Evolutionary conservation across 1,140 invertebrate species (phyloP).

Genomic region (Brachionus calyciflorus): DNA sequence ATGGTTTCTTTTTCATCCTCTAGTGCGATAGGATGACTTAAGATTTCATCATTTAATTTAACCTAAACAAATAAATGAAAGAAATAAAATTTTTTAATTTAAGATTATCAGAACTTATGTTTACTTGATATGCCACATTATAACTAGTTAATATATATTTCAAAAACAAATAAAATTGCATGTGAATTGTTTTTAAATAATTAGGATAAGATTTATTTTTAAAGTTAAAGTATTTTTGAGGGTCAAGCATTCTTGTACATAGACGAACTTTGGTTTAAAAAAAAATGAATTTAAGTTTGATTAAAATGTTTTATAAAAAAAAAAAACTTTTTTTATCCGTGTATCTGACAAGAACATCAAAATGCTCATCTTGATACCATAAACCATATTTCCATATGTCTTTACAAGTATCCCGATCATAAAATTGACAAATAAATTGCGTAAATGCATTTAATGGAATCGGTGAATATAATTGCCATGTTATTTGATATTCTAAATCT

Average conservation of each 20-base stretch:
- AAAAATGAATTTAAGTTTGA: background rate
- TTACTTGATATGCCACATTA: background rate
- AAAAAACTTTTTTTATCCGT: background rate
- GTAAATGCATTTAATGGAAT: conserved; percentile 2
- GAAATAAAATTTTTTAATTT: too few relatives aligned
- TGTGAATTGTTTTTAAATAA: background rate
- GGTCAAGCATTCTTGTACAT: background rate
- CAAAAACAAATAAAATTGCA: background rate
- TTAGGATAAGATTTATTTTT: background rate
- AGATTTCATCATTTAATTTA: background rate
- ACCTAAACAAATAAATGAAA: background rate
- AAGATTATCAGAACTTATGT: background rate
- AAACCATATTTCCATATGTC: background rate
- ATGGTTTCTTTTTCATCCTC: background rate
- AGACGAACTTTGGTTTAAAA: background rate
- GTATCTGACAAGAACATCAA: conserved; percentile 5
- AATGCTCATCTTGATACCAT: background rate
- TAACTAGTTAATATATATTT: background rate
- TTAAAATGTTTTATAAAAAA: background rate
- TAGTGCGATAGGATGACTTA: background rate
- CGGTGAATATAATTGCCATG: conserved; percentile 2
- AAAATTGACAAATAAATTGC: background rate
- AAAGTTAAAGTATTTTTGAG: background rate
- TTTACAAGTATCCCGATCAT: background rate
- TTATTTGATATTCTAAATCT: conserved; percentile 13